A percentile compares a stretch with the other conserved stretches of the same genome.
phyloP scores from a whole-genome alignment of 2,888 invertebrate species.

The Drosophila acutilabella region DNA sequence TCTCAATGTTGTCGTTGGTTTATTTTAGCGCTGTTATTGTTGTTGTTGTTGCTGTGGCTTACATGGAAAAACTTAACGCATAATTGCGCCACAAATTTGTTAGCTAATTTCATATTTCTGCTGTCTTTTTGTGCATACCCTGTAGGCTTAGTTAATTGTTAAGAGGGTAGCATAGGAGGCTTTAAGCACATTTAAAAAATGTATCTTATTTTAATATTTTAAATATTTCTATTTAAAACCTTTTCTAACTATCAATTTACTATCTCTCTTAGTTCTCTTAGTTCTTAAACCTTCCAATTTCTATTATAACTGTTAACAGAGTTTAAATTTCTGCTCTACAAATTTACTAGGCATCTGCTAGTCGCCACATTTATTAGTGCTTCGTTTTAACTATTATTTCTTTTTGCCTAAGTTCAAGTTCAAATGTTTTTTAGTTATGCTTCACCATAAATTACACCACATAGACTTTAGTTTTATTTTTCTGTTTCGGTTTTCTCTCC shows the following conservation, averaged over 20 bases:
- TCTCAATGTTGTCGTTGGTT: constrained; percentile 20
- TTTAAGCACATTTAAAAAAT: no score
- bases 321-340: neutral
- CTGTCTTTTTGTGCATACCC: constrained; percentile 37
- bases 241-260: no score
- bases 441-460: constrained; percentile 43
- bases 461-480: constrained; percentile 43
- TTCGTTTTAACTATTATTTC: constrained; percentile 20
- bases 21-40: neutral
- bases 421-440: constrained; percentile 58
- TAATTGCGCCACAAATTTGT: constrained; percentile 76
- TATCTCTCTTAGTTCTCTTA: no score
- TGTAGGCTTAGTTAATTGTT: neutral
- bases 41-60: constrained; percentile 10
- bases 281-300: no score
- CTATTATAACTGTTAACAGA: neutral
- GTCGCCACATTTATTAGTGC: constrained; percentile 9
- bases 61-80: constrained; percentile 60
- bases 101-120: constrained; percentile 60
- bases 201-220: no score
- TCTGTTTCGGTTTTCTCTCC: constrained; percentile 7
- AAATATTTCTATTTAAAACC: no score
- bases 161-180: neutral
- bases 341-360: neutral
- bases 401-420: constrained; percentile 67